Evolutionary conservation across 53 echinoderm and acorn worm species (phyloP).

Genomic region (Pentamera pediparva): DNA sequence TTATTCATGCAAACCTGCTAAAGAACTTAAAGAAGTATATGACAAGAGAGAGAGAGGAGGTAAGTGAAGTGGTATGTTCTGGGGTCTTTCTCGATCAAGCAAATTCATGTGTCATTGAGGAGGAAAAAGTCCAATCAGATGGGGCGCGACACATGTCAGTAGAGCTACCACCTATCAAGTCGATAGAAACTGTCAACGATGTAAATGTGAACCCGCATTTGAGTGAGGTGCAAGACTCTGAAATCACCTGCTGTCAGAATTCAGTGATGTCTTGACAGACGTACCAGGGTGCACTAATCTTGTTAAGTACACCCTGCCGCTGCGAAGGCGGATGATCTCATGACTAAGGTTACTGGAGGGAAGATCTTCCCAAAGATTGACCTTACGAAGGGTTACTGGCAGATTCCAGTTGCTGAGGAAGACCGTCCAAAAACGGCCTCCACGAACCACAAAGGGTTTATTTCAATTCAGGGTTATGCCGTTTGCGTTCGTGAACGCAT

Average conservation of each 20-base stretch:
- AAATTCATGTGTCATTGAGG: neutral
- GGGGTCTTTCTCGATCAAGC: too few species aligned
- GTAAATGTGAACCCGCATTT: neutral
- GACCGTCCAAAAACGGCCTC: neutral
- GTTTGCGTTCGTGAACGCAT: constrained; percentile 15
- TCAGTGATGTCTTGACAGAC: constrained; percentile 17
- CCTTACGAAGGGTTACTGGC: constrained; percentile 33
- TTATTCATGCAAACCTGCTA: too few species aligned
- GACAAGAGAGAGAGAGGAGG: too few species aligned
- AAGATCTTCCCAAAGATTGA: constrained; percentile 18
- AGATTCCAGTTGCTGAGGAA: constrained; percentile 3
- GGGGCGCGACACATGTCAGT: neutral
- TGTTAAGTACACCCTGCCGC: neutral
- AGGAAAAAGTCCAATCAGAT: neutral
- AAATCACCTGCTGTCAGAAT: constrained; percentile 1
- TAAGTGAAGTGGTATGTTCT: too few species aligned
- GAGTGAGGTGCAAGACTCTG: neutral
- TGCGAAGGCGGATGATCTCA: neutral
- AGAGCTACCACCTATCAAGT: neutral
- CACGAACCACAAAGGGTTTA: neutral
- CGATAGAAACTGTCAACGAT: constrained; percentile 11
- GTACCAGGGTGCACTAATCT: constrained; percentile 21
- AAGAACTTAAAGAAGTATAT: too few species aligned
- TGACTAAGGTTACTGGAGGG: neutral
- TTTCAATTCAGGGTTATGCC: constrained; percentile 23